phyloP scores from a whole-genome alignment of 2,797 vertebrate genomes.

The Macrochelys suwanniensis region DNA sequence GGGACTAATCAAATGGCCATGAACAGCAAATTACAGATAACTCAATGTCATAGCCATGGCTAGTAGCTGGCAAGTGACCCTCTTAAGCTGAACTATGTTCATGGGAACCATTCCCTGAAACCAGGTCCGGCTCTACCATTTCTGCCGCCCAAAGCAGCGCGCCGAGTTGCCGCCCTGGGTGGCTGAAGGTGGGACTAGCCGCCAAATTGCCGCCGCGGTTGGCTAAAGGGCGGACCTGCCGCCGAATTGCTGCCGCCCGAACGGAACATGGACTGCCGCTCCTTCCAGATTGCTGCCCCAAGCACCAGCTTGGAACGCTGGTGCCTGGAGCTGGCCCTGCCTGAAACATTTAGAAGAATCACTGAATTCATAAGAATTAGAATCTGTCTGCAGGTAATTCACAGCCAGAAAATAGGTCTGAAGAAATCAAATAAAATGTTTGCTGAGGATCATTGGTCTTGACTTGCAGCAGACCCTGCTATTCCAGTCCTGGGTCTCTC shows the following conservation, averaged over 20 bases:
- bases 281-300: too few species aligned
- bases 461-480: neutral
- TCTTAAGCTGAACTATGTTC: neutral
- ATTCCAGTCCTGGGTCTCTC: neutral
- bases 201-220: too few species aligned
- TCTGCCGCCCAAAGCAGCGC: too few species aligned
- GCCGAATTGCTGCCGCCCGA: too few species aligned
- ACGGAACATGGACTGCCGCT: too few species aligned
- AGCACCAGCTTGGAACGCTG: too few species aligned
- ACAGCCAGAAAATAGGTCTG: neutral
- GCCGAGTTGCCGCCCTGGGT: too few species aligned
- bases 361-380: neutral
- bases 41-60: neutral
- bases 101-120: neutral
- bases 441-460: neutral
- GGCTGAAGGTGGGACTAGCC: too few species aligned
- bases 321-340: neutral
- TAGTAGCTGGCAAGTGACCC: neutral
- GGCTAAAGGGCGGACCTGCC: too few species aligned
- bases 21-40: neutral
- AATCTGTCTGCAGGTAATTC: neutral
- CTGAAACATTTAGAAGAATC: neutral
- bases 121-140: too few species aligned
- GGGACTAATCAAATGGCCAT: neutral
- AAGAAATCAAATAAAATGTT: neutral